These are phyloP conservation scores for Morphnarchus princeps DNA, from an alignment of 2,113 vertebrate species.

Conservation along the genomic window DNA sequence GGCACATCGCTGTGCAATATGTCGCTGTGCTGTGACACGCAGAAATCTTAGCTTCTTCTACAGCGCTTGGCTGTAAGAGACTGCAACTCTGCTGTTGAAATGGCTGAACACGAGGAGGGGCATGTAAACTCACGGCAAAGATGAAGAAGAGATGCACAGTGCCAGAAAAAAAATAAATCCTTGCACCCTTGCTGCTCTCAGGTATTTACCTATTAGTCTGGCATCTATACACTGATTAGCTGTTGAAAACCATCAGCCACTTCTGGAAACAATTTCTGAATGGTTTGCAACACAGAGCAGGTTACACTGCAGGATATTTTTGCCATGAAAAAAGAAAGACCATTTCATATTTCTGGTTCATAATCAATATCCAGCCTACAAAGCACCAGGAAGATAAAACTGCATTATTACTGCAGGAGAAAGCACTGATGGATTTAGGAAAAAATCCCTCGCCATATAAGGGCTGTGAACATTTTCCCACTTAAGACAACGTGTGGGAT, in stretches of 20 bases:
- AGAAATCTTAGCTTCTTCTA: background rate
- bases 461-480: constrained; percentile 62
- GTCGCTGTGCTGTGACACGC: background rate
- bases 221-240: background rate
- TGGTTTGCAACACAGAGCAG: background rate
- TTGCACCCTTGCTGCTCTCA: background rate
- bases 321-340: background rate
- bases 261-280: background rate
- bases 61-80: background rate
- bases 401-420: background rate
- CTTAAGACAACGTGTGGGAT: constrained; percentile 72
- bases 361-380: background rate
- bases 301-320: background rate
- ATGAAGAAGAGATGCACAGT: background rate
- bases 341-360: background rate
- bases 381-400: background rate
- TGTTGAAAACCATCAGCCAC: background rate
- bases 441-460: constrained; percentile 43
- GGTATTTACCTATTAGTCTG: background rate
- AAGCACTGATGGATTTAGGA: background rate
- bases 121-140: rapidly evolving
- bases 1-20: background rate
- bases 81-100: background rate
- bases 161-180: background rate
- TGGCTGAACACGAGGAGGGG: background rate